A percentile compares a stretch with the other conserved stretches of the same genome.
phyloP scores from a whole-genome alignment of 1,140 invertebrate species.

The Papilio glaucus region DNA sequence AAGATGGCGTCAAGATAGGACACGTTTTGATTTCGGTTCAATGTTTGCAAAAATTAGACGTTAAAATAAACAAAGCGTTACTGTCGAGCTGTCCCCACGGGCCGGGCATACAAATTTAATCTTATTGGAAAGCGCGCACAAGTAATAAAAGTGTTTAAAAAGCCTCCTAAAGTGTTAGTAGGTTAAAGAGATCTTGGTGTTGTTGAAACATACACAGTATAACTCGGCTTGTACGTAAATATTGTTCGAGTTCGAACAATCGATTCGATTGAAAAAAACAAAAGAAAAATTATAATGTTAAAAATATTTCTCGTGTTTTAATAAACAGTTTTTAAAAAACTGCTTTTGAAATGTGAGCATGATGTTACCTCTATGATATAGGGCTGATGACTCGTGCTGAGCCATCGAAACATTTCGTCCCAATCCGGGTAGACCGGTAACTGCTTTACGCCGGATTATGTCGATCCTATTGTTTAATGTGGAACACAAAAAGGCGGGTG shows the following conservation, averaged over 20 bases:
- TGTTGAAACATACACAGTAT: neutral
- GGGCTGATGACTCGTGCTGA: no score
- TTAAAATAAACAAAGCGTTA: constrained; percentile 3
- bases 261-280: no score
- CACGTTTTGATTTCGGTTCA: constrained; percentile 11
- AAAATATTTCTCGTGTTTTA: no score
- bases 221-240: neutral
- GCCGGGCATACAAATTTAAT: constrained; percentile 16
- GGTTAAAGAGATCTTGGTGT: constrained; percentile 19
- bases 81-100: neutral
- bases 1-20: constrained; percentile 9
- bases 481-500: no score
- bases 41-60: constrained; percentile 13
- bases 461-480: no score
- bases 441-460: no score
- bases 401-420: no score
- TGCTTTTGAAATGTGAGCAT: no score
- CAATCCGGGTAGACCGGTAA: no score
- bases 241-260: neutral
- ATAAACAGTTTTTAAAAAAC: no score
- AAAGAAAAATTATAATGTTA: no score
- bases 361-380: no score
- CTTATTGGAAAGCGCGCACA: constrained; percentile 14
- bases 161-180: constrained; percentile 21
- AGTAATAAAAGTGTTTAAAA: constrained; percentile 28